These are phyloP conservation scores for Yponomeuta plumbellus DNA, from an alignment of 2,888 invertebrate species.

Conservation along the genomic window DNA sequence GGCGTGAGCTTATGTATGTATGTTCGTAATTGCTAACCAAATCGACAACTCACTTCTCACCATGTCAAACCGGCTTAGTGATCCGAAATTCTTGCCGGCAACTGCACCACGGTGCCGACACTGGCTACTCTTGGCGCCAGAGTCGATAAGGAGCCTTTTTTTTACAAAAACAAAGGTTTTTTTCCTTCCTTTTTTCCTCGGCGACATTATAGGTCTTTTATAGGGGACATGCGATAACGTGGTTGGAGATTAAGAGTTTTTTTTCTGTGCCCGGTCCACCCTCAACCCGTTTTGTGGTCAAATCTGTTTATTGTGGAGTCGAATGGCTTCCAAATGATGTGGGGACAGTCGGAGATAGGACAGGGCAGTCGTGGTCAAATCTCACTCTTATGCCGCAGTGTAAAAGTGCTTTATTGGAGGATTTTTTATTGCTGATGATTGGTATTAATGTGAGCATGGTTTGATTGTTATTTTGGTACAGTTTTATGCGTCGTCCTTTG, in stretches of 20 bases:
- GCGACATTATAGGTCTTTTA: conserved; percentile 14
- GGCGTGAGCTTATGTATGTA: too few relatives aligned
- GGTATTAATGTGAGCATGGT: background rate
- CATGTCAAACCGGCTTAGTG: background rate
- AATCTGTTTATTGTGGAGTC: background rate
- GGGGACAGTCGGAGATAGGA: too few relatives aligned
- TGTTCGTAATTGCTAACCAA: background rate
- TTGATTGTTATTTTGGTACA: background rate
- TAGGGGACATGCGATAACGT: conserved; percentile 11
- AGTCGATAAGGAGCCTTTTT: conserved; percentile 46
- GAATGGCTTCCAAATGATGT: too few relatives aligned
- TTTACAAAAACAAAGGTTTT: conserved; percentile 24
- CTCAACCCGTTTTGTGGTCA: conserved; percentile 9
- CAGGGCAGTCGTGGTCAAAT: too few relatives aligned
- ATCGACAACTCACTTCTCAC: background rate
- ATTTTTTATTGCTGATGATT: background rate
- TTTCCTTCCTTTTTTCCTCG: conserved; percentile 34
- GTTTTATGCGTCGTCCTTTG: background rate
- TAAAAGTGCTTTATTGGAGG: background rate
- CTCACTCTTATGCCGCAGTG: too few relatives aligned
- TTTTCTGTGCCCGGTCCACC: background rate
- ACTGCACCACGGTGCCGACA: conserved; percentile 28
- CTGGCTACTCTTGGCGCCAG: conserved; percentile 50
- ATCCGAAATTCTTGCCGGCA: background rate
- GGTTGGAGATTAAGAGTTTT: conserved; percentile 9